Conservation (phyloP, 2,888 invertebrate species). For the Plutella xylostella region DNA sequence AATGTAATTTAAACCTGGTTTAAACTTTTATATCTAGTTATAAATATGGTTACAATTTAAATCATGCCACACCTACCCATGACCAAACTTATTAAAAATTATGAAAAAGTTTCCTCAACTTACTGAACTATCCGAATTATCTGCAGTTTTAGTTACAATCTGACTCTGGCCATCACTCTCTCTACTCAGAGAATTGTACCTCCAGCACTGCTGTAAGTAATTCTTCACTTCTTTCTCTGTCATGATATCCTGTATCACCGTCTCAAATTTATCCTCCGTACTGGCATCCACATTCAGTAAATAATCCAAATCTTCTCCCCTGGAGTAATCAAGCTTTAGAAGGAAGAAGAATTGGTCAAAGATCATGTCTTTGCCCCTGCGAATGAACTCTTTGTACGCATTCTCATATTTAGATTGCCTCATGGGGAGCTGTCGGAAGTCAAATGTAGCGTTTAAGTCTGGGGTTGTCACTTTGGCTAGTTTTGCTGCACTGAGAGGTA, state of each 20-base stretch:
- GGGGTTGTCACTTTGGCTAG: constrained; percentile 32
- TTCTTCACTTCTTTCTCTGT: constrained; percentile 51
- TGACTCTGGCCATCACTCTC: constrained; percentile 18
- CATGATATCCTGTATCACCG: constrained; percentile 35
- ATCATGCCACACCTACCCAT: too few relatives aligned
- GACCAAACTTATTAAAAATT: too few relatives aligned
- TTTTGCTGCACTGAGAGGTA: constrained; percentile 39
- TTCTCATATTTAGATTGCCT: constrained; percentile 44
- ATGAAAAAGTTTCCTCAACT: constrained; percentile 19
- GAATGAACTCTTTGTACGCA: constrained; percentile 48
- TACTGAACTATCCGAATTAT: constrained; percentile 30
- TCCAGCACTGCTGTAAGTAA: constrained; percentile 54
- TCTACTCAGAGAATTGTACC: constrained; percentile 42
- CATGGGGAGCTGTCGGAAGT: constrained; percentile 38
- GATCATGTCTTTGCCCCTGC: constrained; percentile 46
- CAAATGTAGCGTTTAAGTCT: constrained; percentile 45
- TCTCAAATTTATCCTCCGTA: constrained; percentile 52
- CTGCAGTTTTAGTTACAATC: constrained; percentile 23
- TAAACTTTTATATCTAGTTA: not conserved
- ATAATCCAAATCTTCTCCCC: constrained; percentile 37
- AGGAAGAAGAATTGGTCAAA: constrained; percentile 41
- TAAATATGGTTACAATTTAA: too few relatives aligned
- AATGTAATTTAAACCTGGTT: too few relatives aligned
- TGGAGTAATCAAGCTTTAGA: constrained; percentile 25
- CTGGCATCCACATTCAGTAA: constrained; percentile 43